A percentile compares a stretch with the other conserved stretches of the same genome.
These are phyloP conservation scores for Champsocephalus esox DNA, from an alignment of 2,797 vertebrate genomes.

Conservation along the genomic window DNA sequence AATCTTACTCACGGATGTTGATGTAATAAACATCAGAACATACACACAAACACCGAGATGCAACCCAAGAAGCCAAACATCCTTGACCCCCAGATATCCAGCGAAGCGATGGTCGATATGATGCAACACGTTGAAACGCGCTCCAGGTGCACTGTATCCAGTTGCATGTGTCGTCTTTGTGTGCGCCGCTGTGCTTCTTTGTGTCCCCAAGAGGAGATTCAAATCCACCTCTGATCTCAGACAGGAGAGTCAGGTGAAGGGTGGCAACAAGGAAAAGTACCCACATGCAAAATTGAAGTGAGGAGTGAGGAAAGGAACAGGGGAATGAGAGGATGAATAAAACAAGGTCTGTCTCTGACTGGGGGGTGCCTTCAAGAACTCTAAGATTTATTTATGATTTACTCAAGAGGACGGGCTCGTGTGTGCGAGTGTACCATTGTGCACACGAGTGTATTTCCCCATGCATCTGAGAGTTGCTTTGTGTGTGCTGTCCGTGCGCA, in stretches of 20 bases:
- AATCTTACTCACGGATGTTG: not conserved
- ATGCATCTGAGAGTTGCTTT: conserved; percentile 54
- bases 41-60: conserved; percentile 43
- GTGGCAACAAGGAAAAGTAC: conserved; percentile 70
- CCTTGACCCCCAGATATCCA: conserved; percentile 58
- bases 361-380: conserved; percentile 84
- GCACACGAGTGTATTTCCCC: conserved; percentile 54
- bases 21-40: conserved; percentile 37
- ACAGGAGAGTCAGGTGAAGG: conserved; percentile 70
- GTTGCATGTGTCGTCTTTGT: conserved; percentile 57
- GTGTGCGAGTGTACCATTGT: conserved; percentile 37
- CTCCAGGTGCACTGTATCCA: conserved; percentile 71
- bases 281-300: conserved; percentile 84
- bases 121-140: conserved; percentile 81
- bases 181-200: conserved; percentile 25
- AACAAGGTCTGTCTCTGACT: conserved; percentile 82
- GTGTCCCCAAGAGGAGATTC: conserved; percentile 66
- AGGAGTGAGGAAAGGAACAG: conserved; percentile 53
- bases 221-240: conserved; percentile 75
- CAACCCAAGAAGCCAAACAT: conserved; percentile 50
- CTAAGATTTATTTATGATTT: conserved; percentile 80
- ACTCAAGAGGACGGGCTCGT: conserved; percentile 78
- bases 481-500: conserved; percentile 46
- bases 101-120: conserved; percentile 63
- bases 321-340: conserved; percentile 82